Percentiles rank a stretch among this genome's conserved stretches.
These are phyloP conservation scores for Sylvilagus bachmani DNA, from an alignment of 2,113 vertebrate genomes.

Conservation along the genomic window DNA sequence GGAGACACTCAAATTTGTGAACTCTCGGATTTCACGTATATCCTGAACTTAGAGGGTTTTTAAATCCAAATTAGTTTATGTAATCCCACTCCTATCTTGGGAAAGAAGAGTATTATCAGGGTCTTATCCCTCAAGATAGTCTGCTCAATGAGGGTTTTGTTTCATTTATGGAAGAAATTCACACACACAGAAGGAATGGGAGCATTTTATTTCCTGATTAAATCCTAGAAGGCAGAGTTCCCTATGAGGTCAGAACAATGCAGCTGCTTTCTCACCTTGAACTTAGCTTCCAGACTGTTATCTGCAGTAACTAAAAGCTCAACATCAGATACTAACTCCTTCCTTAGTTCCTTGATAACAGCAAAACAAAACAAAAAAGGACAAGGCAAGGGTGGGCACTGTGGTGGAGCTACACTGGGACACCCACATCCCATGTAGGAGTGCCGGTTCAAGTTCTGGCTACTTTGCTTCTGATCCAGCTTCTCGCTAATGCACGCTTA, in stretches of 20 bases:
- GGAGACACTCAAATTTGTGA: neutral
- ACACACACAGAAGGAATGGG: neutral
- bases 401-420: no score
- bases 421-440: no score
- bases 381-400: no score
- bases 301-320: conserved; percentile 3
- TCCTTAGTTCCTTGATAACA: conserved; percentile 17
- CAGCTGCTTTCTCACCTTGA: neutral
- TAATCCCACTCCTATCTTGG: neutral
- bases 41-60: neutral
- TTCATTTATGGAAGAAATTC: conserved; percentile 24
- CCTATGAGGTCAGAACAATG: conserved; percentile 11
- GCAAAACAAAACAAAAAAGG: neutral
- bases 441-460: no score
- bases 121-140: neutral
- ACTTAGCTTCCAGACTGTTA: neutral
- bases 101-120: neutral
- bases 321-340: neutral
- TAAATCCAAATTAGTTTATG: neutral
- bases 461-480: no score
- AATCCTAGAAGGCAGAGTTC: neutral
- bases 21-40: neutral
- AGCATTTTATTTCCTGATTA: conserved; percentile 53
- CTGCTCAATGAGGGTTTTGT: conserved; percentile 4
- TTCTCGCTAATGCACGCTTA: no score